Evolutionary conservation across 2,113 vertebrate species (phyloP), one percentile per base, ranked within the genome.

Genomic region (Colinus virginianus): DNA sequence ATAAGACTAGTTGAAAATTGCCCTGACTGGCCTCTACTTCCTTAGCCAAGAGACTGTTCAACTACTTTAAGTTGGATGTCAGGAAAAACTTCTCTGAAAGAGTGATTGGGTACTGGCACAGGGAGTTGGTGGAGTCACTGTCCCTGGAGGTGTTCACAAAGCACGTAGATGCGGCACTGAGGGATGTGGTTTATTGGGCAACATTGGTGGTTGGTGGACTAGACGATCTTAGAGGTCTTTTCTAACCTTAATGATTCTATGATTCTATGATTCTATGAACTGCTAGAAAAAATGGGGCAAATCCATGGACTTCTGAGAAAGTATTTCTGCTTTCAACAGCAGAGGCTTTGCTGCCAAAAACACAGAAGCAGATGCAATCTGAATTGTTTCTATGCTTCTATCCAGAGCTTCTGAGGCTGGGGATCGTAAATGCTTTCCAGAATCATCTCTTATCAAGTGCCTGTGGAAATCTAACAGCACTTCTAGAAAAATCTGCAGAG

Each of bases 361-460:
- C 76, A 55, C 9, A 7, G 51, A 83, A 75, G 11, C 36, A 64
- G 34, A 20, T 81, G 9, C 21, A 48, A 49, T 56, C 46, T 80
- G 1, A 1, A 46, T 72, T 84, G 32, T 48, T 87, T 89, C 75
- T 59, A 26, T 23, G 34, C 43, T 84, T 69, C 48, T 28, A 77
- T 53, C 51, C 78, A 51, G 34, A 87, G 42, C 36, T 53, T 78
- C 17, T 64, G 66, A 84, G 49, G 45, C 21, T 74, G 55, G 28
- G 15, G 89, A 93, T 90, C 67, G 87, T 87, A 93, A 93, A 42
- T 92, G 81, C 59, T 94, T 94, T 92, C 77, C 70, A 87, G 70
- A 90, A 79, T 82, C 28, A 56, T 51, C 49, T 71, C 64, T 92
- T 72, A 87, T 43, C 45, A 79, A 82, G 42, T 30, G 59, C 55